Evolutionary conservation across 2,113 vertebrate species (phyloP).

Genomic region (Porphyrio hochstetteri): DNA sequence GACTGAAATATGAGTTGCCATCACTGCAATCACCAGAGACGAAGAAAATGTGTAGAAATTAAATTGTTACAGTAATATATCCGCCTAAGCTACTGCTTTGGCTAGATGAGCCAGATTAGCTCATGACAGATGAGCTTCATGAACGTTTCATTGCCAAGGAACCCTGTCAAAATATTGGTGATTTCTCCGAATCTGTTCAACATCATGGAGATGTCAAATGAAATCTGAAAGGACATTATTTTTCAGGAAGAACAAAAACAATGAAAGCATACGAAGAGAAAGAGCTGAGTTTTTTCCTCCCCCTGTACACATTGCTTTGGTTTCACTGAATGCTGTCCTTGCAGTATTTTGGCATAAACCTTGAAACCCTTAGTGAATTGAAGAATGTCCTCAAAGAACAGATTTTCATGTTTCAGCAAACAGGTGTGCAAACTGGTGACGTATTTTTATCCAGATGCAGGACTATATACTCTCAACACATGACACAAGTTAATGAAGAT

Average conservation of each 20-base stretch:
- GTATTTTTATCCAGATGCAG: not conserved
- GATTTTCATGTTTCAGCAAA: not conserved
- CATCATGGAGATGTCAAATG: constrained; percentile 73
- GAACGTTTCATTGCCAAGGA: constrained; percentile 76
- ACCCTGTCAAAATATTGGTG: constrained; percentile 78
- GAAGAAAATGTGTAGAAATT: constrained; percentile 64
- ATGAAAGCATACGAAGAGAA: constrained; percentile 55
- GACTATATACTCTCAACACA: not conserved
- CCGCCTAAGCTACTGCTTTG: constrained; percentile 69
- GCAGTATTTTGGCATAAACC: not conserved
- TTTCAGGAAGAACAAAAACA: constrained; percentile 72
- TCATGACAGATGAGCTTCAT: constrained; percentile 76
- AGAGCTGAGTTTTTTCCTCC: constrained; percentile 20
- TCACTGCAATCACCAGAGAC: constrained; percentile 50
- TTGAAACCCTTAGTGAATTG: not conserved
- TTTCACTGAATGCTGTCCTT: constrained; percentile 22
- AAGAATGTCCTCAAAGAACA: not conserved
- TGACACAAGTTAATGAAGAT: not conserved
- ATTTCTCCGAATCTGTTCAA: constrained; percentile 76
- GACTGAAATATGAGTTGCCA: constrained; percentile 39
- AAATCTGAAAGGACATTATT: constrained; percentile 75
- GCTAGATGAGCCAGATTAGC: constrained; percentile 73
- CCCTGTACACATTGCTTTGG: not conserved
- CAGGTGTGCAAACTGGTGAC: not conserved
- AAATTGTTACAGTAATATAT: constrained; percentile 62